phyloP scores from a whole-genome alignment of 2,113 vertebrate genomes.

The Ia io region DNA sequence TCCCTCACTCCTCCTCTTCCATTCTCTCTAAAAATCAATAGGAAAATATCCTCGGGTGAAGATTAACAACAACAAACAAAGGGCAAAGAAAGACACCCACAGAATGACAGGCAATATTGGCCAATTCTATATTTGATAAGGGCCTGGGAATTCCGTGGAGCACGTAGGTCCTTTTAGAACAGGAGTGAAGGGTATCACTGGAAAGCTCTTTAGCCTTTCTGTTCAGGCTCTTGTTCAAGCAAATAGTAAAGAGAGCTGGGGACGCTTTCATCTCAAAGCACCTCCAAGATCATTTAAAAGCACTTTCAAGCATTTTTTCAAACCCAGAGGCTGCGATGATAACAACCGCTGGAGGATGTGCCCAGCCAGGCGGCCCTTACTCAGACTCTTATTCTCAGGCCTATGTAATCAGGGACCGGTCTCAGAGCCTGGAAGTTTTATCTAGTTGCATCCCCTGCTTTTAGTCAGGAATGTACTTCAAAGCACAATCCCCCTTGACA shows the following conservation, averaged over 20 bases:
- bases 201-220: conserved; percentile 9
- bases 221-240: conserved; percentile 8
- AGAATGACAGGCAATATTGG: not conserved
- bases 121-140: not conserved
- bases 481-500: conserved; percentile 21
- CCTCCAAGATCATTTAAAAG: conserved; percentile 2
- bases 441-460: not conserved
- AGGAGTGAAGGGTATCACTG: not conserved
- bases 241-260: not conserved
- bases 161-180: not conserved
- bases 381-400: not conserved
- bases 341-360: not conserved
- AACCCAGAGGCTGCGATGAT: not conserved
- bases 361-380: not conserved
- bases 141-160: not conserved
- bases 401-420: conserved; percentile 35
- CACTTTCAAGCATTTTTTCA: not conserved
- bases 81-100: not conserved
- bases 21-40: no score
- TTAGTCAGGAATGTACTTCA: conserved; percentile 49
- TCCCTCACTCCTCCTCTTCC: no score
- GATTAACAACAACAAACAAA: not conserved
- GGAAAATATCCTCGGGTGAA: no score
- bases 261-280: not conserved
- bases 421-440: not conserved